These are phyloP conservation scores for Turritopsis rubra DNA, from an alignment of 30 jellyfish, hydroid and myxozoan genomes.

Conservation along the genomic window DNA sequence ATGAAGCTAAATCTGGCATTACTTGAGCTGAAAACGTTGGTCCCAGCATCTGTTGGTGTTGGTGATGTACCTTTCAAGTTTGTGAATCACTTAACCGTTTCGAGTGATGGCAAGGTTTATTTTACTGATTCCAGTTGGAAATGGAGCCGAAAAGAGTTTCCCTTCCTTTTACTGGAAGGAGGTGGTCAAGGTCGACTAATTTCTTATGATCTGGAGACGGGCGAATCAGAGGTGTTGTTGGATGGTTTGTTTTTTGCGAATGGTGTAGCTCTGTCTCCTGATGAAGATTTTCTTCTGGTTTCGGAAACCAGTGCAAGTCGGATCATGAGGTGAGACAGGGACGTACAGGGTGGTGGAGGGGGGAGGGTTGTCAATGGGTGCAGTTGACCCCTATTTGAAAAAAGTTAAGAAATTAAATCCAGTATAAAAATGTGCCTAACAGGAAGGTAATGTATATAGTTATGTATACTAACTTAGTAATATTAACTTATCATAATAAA, in stretches of 20 bases:
- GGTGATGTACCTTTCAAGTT: conserved; percentile 81
- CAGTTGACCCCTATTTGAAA: too few species aligned
- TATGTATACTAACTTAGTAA: too few species aligned
- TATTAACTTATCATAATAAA: too few species aligned
- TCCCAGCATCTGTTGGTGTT: conserved; percentile 78
- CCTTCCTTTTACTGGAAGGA: conserved; percentile 76
- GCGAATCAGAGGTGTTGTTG: conserved; percentile 60
- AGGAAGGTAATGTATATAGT: too few species aligned
- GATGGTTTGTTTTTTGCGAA: conserved; percentile 80
- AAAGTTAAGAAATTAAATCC: neutral
- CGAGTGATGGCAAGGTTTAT: conserved; percentile 66
- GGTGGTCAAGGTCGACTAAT: conserved; percentile 91
- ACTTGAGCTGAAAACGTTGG: conserved; percentile 57
- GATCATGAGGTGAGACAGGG: conserved; percentile 64
- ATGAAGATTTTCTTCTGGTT: conserved; percentile 70
- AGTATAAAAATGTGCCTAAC: too few species aligned
- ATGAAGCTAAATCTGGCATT: conserved; percentile 49
- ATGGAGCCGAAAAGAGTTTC: conserved; percentile 64
- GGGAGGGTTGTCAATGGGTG: too few species aligned
- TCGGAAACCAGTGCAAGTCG: conserved; percentile 87
- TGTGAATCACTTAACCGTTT: conserved; percentile 54
- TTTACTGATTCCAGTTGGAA: conserved; percentile 93
- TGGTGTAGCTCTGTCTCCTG: conserved; percentile 86
- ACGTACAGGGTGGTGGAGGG: too few species aligned
- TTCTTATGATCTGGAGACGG: conserved; percentile 61